Evolutionary conservation across 2,113 vertebrate species (phyloP), one percentile per base, ranked within the genome.

Genomic region (Notarius quadriscutis): DNA sequence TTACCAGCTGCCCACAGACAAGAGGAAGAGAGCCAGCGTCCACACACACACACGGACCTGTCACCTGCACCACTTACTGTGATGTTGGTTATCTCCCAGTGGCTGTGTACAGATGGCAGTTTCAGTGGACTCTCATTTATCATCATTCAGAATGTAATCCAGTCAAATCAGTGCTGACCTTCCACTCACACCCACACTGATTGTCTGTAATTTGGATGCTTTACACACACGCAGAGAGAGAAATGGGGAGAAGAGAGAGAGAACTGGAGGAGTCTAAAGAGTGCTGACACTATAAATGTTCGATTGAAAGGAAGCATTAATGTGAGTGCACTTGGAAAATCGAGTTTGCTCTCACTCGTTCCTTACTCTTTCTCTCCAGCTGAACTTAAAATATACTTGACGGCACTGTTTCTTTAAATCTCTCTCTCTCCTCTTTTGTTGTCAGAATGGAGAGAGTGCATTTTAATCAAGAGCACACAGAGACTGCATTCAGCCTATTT

Each of bases 111-210:
- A 84, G 86, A 78, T 87, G 86, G 81, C n/a, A 17, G n/a, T 67
- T 65, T 87, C 50, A 87, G 69, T 78, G 71, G 81, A 77, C 51
- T 63, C 67, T 57, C 80, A 83, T 87, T 87, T 83, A 75, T 87
- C 81, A 87, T 74, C 25, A 87, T 87, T 87, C 71, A 83, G 48
- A 83, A 77, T 87, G 48, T 83, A 83, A 87, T 65, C 69, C 81
- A 65, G 58, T 63, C 34, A 87, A 83, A 80, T 80, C 50, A 86
- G 27, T 67, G 85, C 50, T 67, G 75, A 63, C 15, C 85, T 71
- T 86, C 78, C 53, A 30, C 62, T 75, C 57, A 17, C 67, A 75
- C 51, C 22, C 41, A 63, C 14, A 83, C 67, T 83, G 77, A 86
- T 58, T 81, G 72, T 25, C 58, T 86, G 34, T 50, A 75, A 75